A percentile compares a stretch with the other conserved stretches of the same genome.
Evolutionary conservation across 2,888 invertebrate genomes (phyloP).

Genomic region (Trachelus tabidus): DNA sequence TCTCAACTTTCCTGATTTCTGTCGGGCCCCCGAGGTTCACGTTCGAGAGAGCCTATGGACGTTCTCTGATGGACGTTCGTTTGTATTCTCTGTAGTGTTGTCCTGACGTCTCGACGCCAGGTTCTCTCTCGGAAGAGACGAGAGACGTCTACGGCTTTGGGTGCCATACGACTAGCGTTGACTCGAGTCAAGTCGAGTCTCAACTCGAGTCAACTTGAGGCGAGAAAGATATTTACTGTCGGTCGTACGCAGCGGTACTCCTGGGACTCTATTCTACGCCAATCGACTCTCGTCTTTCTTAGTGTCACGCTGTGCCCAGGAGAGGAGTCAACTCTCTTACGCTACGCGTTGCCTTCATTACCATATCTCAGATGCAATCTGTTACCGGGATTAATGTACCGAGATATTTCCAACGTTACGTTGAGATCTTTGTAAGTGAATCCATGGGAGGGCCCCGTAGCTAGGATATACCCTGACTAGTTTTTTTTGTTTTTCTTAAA

Average conservation of each 20-base stretch:
- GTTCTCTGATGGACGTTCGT: no score
- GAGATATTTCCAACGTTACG: conserved; percentile 53
- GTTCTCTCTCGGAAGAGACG: no score
- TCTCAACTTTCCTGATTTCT: no score
- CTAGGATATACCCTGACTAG: no score
- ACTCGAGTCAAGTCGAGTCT: no score
- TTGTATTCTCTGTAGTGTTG: no score
- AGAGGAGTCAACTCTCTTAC: conserved; percentile 50
- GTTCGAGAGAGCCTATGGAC: no score
- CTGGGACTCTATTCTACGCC: conserved; percentile 55
- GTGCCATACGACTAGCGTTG: no score
- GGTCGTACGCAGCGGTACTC: conserved; percentile 17
- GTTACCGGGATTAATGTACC: conserved; percentile 60
- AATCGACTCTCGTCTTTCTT: conserved; percentile 59
- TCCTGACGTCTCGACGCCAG: no score
- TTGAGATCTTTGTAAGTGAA: conserved; percentile 32
- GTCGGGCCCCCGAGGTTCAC: no score
- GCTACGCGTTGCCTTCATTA: conserved; percentile 63
- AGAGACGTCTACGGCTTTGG: no score
- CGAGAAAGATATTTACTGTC: conserved; percentile 62
- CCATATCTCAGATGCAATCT: conserved; percentile 64
- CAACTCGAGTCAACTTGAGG: conserved; percentile 42
- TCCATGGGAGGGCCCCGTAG: neutral
- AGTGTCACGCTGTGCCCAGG: conserved; percentile 53
- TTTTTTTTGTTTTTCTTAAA: neutral